Evolutionary conservation across 1,140 invertebrate species (phyloP).

Genomic region (Polypedilum pembai): DNA sequence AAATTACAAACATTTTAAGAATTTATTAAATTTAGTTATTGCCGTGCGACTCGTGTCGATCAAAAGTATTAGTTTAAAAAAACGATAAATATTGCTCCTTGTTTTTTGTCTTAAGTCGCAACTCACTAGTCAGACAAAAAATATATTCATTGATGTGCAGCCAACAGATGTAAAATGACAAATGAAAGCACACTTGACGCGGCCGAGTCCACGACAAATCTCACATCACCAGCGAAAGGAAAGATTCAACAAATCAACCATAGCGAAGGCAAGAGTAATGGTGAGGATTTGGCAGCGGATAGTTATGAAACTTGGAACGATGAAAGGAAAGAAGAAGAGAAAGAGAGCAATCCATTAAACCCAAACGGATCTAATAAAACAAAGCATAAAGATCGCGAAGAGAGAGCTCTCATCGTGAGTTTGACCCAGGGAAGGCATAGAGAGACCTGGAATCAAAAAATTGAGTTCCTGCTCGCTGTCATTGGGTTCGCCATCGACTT

Average conservation of each 20-base stretch:
- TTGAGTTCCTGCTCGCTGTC: slow-evolving; percentile 79
- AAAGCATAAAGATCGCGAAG: slow-evolving; percentile 22
- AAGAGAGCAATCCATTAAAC: slow-evolving; percentile 29
- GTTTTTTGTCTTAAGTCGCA: neutral
- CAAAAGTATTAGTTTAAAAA: neutral
- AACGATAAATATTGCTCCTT: neutral
- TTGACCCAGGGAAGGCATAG: slow-evolving; percentile 53
- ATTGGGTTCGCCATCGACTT: slow-evolving; percentile 82
- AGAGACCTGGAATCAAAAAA: slow-evolving; percentile 75
- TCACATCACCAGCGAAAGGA: slow-evolving; percentile 5
- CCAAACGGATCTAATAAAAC: slow-evolving; percentile 13
- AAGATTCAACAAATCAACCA: slow-evolving; percentile 7
- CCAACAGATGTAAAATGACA: slow-evolving; percentile 17
- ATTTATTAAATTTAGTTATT: too few species aligned
- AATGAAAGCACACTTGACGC: slow-evolving; percentile 21
- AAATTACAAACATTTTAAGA: too few species aligned
- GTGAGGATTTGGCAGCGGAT: slow-evolving; percentile 5
- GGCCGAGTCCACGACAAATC: slow-evolving; percentile 22
- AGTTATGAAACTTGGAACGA: slow-evolving; percentile 21
- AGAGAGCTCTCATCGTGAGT: slow-evolving; percentile 53
- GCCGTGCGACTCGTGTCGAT: too few species aligned
- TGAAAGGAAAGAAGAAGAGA: neutral
- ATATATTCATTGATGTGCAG: slow-evolving; percentile 9
- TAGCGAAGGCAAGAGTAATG: neutral
- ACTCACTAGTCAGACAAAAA: neutral